phyloP scores from a whole-genome alignment of 2,888 invertebrate genomes.

The Oasisia sp. region DNA sequence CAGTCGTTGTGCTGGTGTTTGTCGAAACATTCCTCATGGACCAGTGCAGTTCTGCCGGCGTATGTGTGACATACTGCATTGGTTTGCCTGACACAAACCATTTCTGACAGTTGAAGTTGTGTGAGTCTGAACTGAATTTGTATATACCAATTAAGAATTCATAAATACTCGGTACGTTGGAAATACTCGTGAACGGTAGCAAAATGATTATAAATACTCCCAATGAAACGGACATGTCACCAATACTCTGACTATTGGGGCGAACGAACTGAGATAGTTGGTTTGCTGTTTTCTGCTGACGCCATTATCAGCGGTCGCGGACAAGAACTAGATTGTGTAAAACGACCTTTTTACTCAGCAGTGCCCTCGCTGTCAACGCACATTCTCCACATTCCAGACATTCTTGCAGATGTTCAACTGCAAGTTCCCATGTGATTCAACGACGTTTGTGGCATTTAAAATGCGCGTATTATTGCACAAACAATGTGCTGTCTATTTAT shows the following conservation, averaged over 20 bases:
- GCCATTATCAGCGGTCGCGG: neutral
- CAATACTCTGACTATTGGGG: neutral
- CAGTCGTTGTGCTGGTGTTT: neutral
- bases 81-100: neutral
- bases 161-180: neutral
- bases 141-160: neutral
- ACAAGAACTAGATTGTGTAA: neutral
- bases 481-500: neutral
- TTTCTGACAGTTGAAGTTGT: neutral
- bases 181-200: neutral
- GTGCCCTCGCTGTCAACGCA: neutral
- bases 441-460: neutral
- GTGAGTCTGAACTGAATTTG: neutral
- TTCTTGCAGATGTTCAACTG: neutral
- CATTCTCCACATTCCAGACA: neutral
- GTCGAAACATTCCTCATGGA: neutral
- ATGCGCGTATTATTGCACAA: neutral
- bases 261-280: neutral
- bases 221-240: neutral
- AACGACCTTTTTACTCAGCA: neutral
- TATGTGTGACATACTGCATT: too few relatives aligned
- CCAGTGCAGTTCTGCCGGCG: too few relatives aligned
- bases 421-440: too few relatives aligned
- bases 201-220: neutral
- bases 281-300: neutral